These are phyloP conservation scores for Otus sunia DNA, from an alignment of 2,113 vertebrate species.

Conservation along the genomic window DNA sequence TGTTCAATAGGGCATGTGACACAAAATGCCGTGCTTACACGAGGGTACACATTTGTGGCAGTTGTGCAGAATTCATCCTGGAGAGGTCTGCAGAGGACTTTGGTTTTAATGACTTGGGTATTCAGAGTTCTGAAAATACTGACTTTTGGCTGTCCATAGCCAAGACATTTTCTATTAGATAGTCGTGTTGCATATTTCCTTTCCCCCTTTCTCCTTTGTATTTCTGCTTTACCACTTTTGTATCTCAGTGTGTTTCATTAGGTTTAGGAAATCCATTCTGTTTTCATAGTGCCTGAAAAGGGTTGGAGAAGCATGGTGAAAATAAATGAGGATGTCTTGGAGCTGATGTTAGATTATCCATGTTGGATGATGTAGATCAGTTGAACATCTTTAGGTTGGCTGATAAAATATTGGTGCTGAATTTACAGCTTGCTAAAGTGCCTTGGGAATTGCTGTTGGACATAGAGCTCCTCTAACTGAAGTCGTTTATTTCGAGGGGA, in stretches of 20 bases:
- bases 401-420: not conserved
- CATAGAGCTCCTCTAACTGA: not conserved
- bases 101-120: not conserved
- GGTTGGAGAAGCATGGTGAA: not conserved
- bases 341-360: not conserved
- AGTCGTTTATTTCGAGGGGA: not conserved
- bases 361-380: not conserved
- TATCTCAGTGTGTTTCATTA: not conserved
- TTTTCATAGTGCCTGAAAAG: not conserved
- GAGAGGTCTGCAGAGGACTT: not conserved
- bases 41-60: not conserved
- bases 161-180: not conserved
- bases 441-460: not conserved
- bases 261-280: not conserved
- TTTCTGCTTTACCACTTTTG: not conserved
- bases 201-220: not conserved
- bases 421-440: not conserved
- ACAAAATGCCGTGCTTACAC: not conserved
- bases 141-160: not conserved
- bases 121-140: not conserved
- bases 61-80: not conserved
- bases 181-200: accelerated
- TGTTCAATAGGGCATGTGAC: accelerated
- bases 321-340: not conserved
- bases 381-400: not conserved